Conservation (phyloP, 2,888 invertebrate genomes). For the Synanthedon tipuliformis region DNA sequence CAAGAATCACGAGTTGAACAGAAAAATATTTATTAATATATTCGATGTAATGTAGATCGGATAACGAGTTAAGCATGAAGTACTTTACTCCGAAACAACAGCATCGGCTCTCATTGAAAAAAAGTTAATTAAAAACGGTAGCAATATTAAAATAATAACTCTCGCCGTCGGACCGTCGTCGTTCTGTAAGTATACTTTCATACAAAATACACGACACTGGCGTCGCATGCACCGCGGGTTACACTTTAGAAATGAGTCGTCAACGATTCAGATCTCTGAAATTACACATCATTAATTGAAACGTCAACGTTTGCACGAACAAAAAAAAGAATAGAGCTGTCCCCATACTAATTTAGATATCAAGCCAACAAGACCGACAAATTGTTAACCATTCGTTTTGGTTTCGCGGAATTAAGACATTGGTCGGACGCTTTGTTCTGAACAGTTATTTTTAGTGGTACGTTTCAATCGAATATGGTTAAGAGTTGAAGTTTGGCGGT, state of each 20-base stretch:
- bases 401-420: constrained; percentile 48
- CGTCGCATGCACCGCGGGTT: constrained; percentile 12
- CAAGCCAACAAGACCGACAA: constrained; percentile 58
- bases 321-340: constrained; percentile 44
- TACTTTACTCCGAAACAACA: not conserved
- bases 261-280: constrained; percentile 53
- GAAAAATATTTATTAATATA: not conserved
- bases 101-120: not conserved
- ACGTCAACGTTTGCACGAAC: constrained; percentile 43
- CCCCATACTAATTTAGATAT: constrained; percentile 66
- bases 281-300: constrained; percentile 62
- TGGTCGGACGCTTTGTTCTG: constrained; percentile 19
- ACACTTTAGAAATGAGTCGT: constrained; percentile 34
- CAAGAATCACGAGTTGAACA: not conserved
- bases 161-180: constrained; percentile 1
- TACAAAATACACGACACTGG: constrained; percentile 8
- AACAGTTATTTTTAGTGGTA: constrained; percentile 17
- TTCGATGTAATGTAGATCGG: not conserved
- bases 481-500: constrained; percentile 28
- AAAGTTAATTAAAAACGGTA: constrained; percentile 5
- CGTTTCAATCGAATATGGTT: constrained; percentile 19
- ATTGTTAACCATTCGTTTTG: constrained; percentile 50
- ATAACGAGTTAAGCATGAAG: not conserved
- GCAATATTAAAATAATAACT: constrained; percentile 5
- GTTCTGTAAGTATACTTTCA: not conserved